Evolutionary conservation across 2,888 invertebrate species (phyloP).

Genomic region (Acanthosepion esculentum): DNA sequence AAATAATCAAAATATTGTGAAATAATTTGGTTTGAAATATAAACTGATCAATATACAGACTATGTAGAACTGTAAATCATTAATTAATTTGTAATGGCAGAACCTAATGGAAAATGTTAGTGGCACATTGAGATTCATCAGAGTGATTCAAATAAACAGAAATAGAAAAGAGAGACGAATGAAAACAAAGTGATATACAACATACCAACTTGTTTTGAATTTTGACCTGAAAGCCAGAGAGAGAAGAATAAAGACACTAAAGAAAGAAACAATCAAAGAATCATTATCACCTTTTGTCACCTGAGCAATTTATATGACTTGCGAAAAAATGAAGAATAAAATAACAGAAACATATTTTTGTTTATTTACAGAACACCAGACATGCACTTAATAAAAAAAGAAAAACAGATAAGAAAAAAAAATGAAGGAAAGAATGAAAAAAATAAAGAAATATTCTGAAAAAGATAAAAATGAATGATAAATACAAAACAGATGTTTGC

Average conservation of each 20-base stretch:
- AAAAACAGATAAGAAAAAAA: not conserved
- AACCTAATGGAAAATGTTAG: no score
- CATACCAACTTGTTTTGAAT: not conserved
- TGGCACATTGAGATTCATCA: not conserved
- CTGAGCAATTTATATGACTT: not conserved
- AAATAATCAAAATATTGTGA: not conserved
- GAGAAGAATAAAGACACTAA: not conserved
- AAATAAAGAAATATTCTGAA: not conserved
- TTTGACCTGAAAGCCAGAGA: conserved; percentile 2
- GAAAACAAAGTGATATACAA: not conserved
- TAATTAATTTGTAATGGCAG: no score
- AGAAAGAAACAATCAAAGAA: not conserved
- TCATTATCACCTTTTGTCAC: not conserved
- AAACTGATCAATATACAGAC: not conserved
- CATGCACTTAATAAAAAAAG: not conserved
- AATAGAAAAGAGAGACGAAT: not conserved
- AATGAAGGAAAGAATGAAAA: not conserved
- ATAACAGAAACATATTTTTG: not conserved
- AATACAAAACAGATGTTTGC: not conserved
- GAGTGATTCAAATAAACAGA: not conserved
- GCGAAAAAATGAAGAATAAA: not conserved
- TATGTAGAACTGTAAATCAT: not conserved
- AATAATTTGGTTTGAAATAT: not conserved
- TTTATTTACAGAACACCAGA: not conserved
- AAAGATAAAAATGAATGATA: not conserved